Conservation (phyloP, 2,888 invertebrate genomes). For the Agrochola lychnidis region DNA sequence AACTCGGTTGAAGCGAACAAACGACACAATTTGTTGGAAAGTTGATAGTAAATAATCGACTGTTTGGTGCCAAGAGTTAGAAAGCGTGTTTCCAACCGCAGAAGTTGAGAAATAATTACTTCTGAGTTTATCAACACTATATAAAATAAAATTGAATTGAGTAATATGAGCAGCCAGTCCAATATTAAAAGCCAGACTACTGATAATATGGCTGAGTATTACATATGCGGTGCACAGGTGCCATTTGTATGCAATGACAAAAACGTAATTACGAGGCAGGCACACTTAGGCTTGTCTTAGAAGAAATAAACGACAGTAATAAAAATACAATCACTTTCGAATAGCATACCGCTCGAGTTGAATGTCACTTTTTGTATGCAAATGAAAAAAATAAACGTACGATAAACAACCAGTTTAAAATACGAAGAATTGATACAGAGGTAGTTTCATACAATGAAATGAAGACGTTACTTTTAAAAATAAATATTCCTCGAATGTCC, state of each 20-base stretch:
- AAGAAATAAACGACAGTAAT: slow-evolving; percentile 47
- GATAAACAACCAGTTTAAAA: slow-evolving; percentile 66
- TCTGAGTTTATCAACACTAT: slow-evolving; percentile 32
- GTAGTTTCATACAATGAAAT: slow-evolving; percentile 65
- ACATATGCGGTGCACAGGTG: slow-evolving; percentile 35
- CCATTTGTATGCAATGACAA: slow-evolving; percentile 50
- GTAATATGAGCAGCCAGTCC: slow-evolving; percentile 18
- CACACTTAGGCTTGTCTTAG: slow-evolving; percentile 35
- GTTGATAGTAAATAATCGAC: slow-evolving; percentile 74
- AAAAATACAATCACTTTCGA: slow-evolving; percentile 55
- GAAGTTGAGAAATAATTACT: slow-evolving; percentile 45
- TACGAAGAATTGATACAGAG: slow-evolving; percentile 64
- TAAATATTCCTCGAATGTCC: slow-evolving; percentile 66
- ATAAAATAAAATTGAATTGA: slow-evolving; percentile 26
- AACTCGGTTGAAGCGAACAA: slow-evolving; percentile 62
- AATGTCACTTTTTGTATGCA: slow-evolving; percentile 50
- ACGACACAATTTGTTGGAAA: slow-evolving; percentile 72
- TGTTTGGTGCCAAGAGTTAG: slow-evolving; percentile 62
- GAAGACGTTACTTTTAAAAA: slow-evolving; percentile 62
- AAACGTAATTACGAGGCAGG: slow-evolving; percentile 51
- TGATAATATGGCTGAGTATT: slow-evolving; percentile 15
- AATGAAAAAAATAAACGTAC: slow-evolving; percentile 55
- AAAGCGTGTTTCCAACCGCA: slow-evolving; percentile 62
- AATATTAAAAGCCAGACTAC: slow-evolving; percentile 11
- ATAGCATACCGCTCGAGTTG: slow-evolving; percentile 38